Conservation (phyloP, 2,888 invertebrate genomes). For the Acleris emargana region DNA sequence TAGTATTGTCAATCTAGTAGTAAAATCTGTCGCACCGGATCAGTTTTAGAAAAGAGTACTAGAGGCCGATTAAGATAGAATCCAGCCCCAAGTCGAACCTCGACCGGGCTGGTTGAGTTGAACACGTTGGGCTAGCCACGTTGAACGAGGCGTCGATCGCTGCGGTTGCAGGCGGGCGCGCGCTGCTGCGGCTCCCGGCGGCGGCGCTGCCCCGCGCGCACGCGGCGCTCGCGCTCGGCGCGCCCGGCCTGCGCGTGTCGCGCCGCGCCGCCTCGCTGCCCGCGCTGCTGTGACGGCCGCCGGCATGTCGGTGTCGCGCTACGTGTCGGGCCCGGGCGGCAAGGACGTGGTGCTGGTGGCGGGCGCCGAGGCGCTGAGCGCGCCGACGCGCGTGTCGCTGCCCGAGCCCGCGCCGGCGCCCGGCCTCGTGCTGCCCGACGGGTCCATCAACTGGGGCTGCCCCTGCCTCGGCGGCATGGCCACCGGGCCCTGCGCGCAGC, state of each 20-base stretch:
- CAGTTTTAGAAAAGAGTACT: too few species aligned
- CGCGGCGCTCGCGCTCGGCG: slow-evolving; percentile 46
- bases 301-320: slow-evolving; percentile 61
- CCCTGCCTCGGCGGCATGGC: slow-evolving; percentile 99
- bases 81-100: too few species aligned
- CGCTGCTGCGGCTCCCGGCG: slow-evolving; percentile 82
- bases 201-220: slow-evolving; percentile 16
- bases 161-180: slow-evolving; percentile 48
- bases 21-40: too few species aligned
- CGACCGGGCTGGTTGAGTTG: too few species aligned
- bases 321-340: slow-evolving; percentile 68
- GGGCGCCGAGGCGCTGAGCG: slow-evolving; percentile 89
- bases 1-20: too few species aligned
- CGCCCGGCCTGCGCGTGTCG: slow-evolving; percentile 40
- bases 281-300: slow-evolving; percentile 44
- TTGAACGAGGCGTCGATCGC: not conserved
- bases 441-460: slow-evolving; percentile 98
- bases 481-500: slow-evolving; percentile 96
- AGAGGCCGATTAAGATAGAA: too few species aligned
- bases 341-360: slow-evolving; percentile 93
- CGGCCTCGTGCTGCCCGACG: slow-evolving; percentile 92
- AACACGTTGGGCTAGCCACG: too few species aligned
- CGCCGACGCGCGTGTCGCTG: slow-evolving; percentile 87
- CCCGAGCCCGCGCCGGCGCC: slow-evolving; percentile 90
- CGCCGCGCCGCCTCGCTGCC: slow-evolving; percentile 49